Conservation (phyloP, 1,140 invertebrate genomes). For the Pachyrhynchus sulphureomaculatus region DNA sequence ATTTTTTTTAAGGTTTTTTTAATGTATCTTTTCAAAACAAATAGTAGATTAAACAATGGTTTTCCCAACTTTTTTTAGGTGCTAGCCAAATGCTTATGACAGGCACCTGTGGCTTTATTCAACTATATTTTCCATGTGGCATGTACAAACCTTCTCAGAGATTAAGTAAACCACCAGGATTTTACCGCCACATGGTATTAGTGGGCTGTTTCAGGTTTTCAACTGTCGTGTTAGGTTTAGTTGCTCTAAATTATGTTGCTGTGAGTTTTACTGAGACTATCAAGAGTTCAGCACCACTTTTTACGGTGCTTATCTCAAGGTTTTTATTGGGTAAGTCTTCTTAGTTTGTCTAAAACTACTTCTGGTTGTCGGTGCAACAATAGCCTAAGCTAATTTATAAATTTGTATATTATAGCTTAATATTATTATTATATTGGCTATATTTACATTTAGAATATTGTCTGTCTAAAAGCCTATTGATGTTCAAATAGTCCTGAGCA, state of each 20-base stretch:
- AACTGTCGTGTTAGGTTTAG: conserved; percentile 73
- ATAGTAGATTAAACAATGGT: no score
- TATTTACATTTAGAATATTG: not conserved
- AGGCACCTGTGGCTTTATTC: conserved; percentile 72
- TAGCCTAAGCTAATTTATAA: no score
- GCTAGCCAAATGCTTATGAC: conserved; percentile 80
- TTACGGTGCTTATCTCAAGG: conserved; percentile 78
- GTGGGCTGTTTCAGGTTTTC: conserved; percentile 77
- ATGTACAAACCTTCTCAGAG: conserved; percentile 66
- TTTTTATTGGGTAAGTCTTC: conserved; percentile 63
- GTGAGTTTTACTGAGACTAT: conserved; percentile 87
- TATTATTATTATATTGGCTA: no score
- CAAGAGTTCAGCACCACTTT: conserved; percentile 82
- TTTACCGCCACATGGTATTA: conserved; percentile 75
- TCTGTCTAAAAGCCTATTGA: not conserved
- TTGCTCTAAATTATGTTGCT: conserved; percentile 80
- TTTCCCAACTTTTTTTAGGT: no score
- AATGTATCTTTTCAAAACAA: no score
- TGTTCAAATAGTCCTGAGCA: not conserved
- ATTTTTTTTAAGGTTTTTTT: no score
- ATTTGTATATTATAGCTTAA: no score
- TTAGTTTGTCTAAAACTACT: conserved; percentile 6
- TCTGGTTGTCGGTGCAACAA: no score
- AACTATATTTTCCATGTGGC: conserved; percentile 75
- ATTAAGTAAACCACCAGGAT: conserved; percentile 67